Conservation (phyloP, 2,888 invertebrate species). For the Stenurella melanura region DNA sequence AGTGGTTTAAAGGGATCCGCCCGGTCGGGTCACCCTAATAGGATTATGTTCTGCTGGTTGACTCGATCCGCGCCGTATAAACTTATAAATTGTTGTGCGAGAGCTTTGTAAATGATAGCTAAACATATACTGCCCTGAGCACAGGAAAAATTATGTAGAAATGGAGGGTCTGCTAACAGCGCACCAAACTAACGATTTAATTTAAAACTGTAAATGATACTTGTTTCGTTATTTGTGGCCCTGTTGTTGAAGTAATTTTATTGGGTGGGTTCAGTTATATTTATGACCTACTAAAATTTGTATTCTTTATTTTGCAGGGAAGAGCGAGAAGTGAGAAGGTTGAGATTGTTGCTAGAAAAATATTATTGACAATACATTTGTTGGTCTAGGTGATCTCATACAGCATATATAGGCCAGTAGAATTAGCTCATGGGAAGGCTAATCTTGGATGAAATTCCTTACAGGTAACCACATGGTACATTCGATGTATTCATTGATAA, state of each 20-base stretch:
- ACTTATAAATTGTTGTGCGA: slow-evolving; percentile 60
- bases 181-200: slow-evolving; percentile 3
- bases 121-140: slow-evolving; percentile 30
- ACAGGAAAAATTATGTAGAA: slow-evolving; percentile 1
- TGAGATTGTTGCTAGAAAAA: no score
- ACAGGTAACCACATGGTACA: no score
- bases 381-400: no score
- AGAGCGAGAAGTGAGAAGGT: no score
- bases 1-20: slow-evolving; percentile 65
- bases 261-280: not conserved
- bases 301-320: not conserved
- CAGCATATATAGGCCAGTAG: no score
- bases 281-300: not conserved
- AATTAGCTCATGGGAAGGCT: no score
- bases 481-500: no score
- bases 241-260: not conserved
- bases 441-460: no score
- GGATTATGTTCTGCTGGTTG: slow-evolving; percentile 62
- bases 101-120: slow-evolving; percentile 44
- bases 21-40: slow-evolving; percentile 63
- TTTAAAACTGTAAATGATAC: not conserved
- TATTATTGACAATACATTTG: no score
- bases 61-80: slow-evolving; percentile 58
- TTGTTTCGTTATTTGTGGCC: not conserved
- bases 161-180: not conserved